Percentiles rank a stretch among this genome's conserved stretches.
Evolutionary conservation across 1,140 invertebrate species (phyloP).

Genomic region (Akabosia matsudoensis): DNA sequence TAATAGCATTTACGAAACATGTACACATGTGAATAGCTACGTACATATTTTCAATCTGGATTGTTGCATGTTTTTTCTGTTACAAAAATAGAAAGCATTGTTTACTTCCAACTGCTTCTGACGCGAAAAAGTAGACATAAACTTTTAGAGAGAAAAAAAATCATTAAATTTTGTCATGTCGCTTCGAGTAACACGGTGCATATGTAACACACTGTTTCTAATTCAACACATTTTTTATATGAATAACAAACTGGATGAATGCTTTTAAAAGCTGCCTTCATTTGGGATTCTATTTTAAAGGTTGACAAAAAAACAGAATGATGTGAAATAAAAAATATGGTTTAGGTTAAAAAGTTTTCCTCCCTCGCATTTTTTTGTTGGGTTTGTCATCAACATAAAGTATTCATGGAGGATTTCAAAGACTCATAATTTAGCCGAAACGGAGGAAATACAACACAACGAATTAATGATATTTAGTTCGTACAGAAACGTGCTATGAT

Average conservation of each 20-base stretch:
- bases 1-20: not conserved
- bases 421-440: constrained; percentile 1
- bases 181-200: too few relatives aligned
- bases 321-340: too few relatives aligned
- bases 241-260: too few relatives aligned
- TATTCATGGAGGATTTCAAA: not conserved
- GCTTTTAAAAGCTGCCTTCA: not conserved
- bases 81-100: too few relatives aligned
- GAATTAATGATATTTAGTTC: not conserved
- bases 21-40: not conserved
- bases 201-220: not conserved
- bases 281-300: not conserved
- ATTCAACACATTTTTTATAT: too few relatives aligned
- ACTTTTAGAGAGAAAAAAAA: too few relatives aligned
- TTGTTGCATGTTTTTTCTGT: not conserved
- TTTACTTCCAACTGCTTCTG: not conserved
- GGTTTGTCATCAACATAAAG: not conserved
- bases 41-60: not conserved
- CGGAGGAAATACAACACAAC: not conserved
- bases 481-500: too few relatives aligned
- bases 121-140: not conserved
- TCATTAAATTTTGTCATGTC: too few relatives aligned
- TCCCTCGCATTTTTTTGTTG: not conserved
- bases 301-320: not conserved
- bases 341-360: too few relatives aligned